A percentile compares a stretch with the other conserved stretches of the same genome.
These are phyloP conservation scores for Phrynocephalus guinanensis DNA, from an alignment of 2,797 vertebrate genomes.

Conservation along the genomic window DNA sequence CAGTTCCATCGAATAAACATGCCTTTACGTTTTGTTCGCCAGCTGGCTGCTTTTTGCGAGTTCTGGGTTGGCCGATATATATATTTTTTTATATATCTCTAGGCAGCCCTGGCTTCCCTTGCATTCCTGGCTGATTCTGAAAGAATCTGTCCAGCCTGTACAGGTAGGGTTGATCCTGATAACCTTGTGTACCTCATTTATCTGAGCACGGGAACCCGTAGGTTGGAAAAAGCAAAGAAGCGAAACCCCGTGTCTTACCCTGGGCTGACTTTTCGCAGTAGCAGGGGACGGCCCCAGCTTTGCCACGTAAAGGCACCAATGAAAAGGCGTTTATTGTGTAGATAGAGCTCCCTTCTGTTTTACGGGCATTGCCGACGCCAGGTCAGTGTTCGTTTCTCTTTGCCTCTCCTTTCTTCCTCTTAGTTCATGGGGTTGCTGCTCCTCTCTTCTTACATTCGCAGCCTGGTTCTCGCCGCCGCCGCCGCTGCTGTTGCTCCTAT, in stretches of 20 bases:
- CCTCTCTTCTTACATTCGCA: slow-evolving; percentile 56
- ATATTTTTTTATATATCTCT: not conserved
- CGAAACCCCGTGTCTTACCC: accelerated
- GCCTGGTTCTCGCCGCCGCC: slow-evolving; percentile 21
- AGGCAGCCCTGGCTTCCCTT: not conserved
- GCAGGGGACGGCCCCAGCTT: not conserved
- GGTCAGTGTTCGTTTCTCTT: slow-evolving; percentile 51
- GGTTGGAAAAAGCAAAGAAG: not conserved
- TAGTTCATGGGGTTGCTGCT: slow-evolving; percentile 42
- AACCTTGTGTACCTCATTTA: not conserved
- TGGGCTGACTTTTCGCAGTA: not conserved
- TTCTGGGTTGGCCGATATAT: no score
- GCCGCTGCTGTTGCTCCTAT: slow-evolving; percentile 58
- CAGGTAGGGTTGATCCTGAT: not conserved
- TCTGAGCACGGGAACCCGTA: not conserved
- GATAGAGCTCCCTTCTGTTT: slow-evolving; percentile 41
- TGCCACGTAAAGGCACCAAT: not conserved
- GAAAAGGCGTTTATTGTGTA: not conserved
- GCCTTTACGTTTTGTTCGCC: not conserved
- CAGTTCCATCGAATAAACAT: not conserved
- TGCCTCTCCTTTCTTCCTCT: slow-evolving; percentile 28
- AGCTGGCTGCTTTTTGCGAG: not conserved
- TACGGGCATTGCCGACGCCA: slow-evolving; percentile 67
- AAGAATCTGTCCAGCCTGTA: not conserved
- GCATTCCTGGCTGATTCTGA: not conserved